Conservation (phyloP, 2,888 invertebrate species). For the Oxystoma pomonae region DNA sequence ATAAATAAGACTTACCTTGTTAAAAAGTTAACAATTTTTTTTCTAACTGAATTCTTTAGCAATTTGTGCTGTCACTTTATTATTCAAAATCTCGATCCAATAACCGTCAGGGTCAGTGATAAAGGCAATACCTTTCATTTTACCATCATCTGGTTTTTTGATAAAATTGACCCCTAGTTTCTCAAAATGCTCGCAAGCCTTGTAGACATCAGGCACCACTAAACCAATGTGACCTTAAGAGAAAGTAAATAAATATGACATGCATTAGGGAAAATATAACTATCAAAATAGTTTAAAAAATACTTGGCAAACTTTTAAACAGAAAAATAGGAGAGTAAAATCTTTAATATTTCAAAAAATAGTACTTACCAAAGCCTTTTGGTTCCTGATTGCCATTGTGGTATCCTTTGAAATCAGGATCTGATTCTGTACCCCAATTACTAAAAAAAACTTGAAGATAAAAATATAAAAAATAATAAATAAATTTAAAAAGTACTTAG, state of each 20-base stretch:
- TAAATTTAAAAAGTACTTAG: no score
- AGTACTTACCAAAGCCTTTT: conserved; percentile 72
- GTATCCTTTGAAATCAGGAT: conserved; percentile 65
- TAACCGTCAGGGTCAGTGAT: conserved; percentile 96
- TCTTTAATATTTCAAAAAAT: no score
- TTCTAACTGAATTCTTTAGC: conserved; percentile 5
- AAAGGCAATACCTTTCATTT: conserved; percentile 92
- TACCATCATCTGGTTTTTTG: conserved; percentile 86
- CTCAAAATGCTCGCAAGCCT: conserved; percentile 82
- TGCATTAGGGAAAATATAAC: no score
- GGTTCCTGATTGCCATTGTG: conserved; percentile 91
- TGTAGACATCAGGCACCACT: conserved; percentile 82
- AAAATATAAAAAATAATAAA: neutral
- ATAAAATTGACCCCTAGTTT: conserved; percentile 81
- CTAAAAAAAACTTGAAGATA: conserved; percentile 53
- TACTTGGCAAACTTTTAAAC: no score
- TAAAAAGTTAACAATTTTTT: no score
- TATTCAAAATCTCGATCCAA: conserved; percentile 72
- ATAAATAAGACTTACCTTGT: no score
- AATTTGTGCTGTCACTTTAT: conserved; percentile 13
- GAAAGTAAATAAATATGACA: neutral
- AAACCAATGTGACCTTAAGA: conserved; percentile 83
- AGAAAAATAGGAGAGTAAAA: no score
- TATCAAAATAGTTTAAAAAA: no score
- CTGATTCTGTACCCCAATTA: conserved; percentile 93